These are phyloP conservation scores for Carcharodon carcharias DNA, from an alignment of 2,797 vertebrate genomes.

Conservation along the genomic window DNA sequence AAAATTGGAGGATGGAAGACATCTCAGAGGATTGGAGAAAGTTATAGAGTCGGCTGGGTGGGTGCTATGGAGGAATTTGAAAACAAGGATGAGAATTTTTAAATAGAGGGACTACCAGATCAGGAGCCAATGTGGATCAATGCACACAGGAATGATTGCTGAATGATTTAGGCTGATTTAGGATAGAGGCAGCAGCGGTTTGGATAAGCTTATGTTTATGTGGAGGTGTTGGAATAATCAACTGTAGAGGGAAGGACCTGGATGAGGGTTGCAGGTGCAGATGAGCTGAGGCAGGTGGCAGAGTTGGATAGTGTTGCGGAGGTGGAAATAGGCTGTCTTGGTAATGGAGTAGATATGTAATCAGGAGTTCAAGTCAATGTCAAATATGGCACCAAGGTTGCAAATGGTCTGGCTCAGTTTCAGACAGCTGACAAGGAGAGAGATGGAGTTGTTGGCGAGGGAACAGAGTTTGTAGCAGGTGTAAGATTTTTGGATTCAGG, in stretches of 20 bases:
- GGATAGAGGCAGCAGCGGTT: background rate
- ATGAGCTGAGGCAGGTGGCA: background rate
- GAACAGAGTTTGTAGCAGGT: background rate
- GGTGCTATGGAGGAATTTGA: background rate
- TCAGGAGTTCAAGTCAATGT: no score
- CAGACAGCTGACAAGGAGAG: background rate
- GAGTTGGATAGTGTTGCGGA: no score
- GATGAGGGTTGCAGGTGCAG: background rate
- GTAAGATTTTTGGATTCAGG: no score
- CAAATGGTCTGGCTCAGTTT: background rate
- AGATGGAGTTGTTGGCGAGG: background rate
- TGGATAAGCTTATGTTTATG: background rate
- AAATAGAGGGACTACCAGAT: background rate
- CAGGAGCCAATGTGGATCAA: no score
- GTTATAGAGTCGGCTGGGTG: no score
- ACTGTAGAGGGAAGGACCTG: background rate
- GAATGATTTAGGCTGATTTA: background rate
- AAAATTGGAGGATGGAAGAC: background rate
- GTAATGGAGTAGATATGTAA: no score
- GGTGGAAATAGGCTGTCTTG: no score
- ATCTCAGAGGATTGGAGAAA: background rate
- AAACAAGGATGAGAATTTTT: no score
- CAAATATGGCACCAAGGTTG: no score
- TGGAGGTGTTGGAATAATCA: background rate
- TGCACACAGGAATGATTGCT: background rate